Base-by-base conservation (phyloP, 1,140 invertebrate species). In the Trachymyrmex septentrionalis region DNA sequence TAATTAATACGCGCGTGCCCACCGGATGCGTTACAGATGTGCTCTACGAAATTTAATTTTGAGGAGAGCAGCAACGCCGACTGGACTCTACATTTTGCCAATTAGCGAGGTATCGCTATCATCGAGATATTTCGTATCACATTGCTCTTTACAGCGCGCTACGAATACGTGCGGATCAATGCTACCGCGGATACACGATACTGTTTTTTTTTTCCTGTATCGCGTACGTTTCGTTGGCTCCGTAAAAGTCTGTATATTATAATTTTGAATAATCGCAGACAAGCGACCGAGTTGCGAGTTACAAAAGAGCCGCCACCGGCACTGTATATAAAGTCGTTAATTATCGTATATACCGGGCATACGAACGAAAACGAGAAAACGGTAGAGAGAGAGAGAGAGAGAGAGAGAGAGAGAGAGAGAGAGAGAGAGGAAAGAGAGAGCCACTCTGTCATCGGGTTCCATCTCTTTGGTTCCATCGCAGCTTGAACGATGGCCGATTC, bases 401-500 rank as follows among this genome's bases (percentile, higher is more conserved):
- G 24, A 72, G 24, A 34, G 24, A 72, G 24, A n/a, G n/a, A 50
- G 44, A 59, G 61, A 50, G 44, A 59, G 61, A 50, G 44, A 59
- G 61, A 50, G 44, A 59, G 61, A 34, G 24, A 72, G 24, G 34
- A 57, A 53, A 9, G 27, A 57, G 75, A 66, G 64, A 38, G 34
- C 16, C 24, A 27, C 48, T 44, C 71, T 66, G 55, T 75, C 76
- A 73, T 44, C 75, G 64, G 59, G 48, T 72, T 87, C 75, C 80
- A 81, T 90, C 69, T 89, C 85, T 72, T 85, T 86, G 76, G 87
- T 34, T 34, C 30, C 30, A 34, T 63, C 86, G 87, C 85, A 93
- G 92, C 90, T 92, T 90, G 88, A 92, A 95, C 92, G 92, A 95
- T 95, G 95, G 94, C 93, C 93, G 95, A 95, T 91, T 92, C 93